phyloP scores from a whole-genome alignment of 2,113 vertebrate species.

The Carassius gibelio region DNA sequence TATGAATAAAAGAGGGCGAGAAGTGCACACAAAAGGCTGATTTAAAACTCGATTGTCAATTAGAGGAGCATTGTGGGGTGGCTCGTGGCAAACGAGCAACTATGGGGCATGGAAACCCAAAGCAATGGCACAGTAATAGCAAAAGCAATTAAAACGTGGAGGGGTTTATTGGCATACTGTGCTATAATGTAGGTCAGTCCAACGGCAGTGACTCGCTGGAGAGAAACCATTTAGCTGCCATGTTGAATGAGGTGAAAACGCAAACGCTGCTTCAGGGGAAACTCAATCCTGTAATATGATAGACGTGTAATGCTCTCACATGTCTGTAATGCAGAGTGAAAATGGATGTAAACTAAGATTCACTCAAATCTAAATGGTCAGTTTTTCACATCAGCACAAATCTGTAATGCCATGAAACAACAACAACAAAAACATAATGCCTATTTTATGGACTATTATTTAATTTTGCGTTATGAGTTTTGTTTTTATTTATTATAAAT shows the following conservation, averaged over 20 bases:
- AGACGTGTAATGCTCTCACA: neutral
- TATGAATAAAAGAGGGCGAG: neutral
- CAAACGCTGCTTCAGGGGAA: neutral
- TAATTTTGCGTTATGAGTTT: neutral
- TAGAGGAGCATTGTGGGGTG: slow-evolving; percentile 35
- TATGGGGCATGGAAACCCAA: neutral
- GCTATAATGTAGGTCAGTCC: neutral
- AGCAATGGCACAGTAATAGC: slow-evolving; percentile 14
- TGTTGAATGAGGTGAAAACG: neutral
- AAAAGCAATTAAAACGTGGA: slow-evolving; percentile 41
- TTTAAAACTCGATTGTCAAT: slow-evolving; percentile 46
- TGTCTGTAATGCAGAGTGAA: neutral
- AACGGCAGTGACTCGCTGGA: neutral
- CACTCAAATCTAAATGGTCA: neutral
- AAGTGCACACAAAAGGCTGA: neutral
- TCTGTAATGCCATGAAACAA: neutral
- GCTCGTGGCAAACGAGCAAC: neutral
- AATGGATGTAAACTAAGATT: slow-evolving; percentile 1
- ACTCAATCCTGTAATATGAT: slow-evolving; percentile 11
- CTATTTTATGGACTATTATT: neutral
- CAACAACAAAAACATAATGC: neutral
- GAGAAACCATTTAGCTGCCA: neutral
- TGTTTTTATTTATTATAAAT: no score
- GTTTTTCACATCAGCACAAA: neutral
- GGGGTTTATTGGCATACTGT: neutral